phyloP scores from a whole-genome alignment of 2,113 vertebrate species.

The Prunella himalayana region DNA sequence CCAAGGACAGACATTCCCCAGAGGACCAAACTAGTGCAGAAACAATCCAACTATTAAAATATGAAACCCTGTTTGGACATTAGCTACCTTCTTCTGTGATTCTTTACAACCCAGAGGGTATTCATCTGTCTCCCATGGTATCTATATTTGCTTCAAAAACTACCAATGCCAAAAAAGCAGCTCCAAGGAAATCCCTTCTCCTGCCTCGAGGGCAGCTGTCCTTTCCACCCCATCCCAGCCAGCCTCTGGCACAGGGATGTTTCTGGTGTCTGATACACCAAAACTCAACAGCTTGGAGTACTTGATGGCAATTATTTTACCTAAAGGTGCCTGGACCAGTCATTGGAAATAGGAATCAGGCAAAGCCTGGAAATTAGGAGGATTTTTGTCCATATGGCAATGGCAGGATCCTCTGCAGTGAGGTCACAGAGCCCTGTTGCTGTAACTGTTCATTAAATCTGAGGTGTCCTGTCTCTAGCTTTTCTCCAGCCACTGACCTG shows the following conservation, averaged over 20 bases:
- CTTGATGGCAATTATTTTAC: background rate
- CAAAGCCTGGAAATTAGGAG: background rate
- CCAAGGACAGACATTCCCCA: background rate
- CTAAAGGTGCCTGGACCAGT: background rate
- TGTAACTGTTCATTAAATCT: background rate
- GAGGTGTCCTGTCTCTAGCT: background rate
- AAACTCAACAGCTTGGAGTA: background rate
- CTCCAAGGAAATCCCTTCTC: background rate
- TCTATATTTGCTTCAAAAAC: background rate
- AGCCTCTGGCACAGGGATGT: background rate
- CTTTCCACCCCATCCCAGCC: background rate
- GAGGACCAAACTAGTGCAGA: background rate
- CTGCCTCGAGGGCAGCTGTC: background rate
- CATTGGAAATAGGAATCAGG: background rate
- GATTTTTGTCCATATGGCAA: background rate
- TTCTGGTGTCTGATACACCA: background rate
- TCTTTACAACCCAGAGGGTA: background rate
- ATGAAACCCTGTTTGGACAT: background rate
- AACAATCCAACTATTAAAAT: background rate
- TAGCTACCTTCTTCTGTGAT: background rate
- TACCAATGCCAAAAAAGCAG: background rate
- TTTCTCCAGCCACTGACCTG: slow-evolving; percentile 79
- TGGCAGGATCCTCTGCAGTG: background rate
- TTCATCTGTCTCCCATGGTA: background rate
- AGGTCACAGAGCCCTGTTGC: background rate